These are phyloP conservation scores for Holacanthella duospinosa DNA, from an alignment of 2,888 invertebrate genomes.

Conservation along the genomic window DNA sequence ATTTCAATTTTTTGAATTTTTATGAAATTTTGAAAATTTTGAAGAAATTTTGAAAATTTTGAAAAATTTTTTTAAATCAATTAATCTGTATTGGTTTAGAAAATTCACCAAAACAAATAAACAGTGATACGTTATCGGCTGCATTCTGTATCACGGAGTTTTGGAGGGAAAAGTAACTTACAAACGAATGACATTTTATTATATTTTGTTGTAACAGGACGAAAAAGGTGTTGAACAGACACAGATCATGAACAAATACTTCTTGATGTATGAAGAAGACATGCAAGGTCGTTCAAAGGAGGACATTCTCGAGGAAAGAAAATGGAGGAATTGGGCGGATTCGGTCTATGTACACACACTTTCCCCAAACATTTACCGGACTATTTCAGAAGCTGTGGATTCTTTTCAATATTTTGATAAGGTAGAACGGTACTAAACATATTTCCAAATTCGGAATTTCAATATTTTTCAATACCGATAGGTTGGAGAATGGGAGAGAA, in stretches of 20 bases:
- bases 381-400: constrained; percentile 68
- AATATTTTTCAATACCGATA: constrained; percentile 36
- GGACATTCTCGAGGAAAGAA: constrained; percentile 58
- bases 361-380: constrained; percentile 94
- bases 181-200: not conserved
- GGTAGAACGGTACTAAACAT: constrained; percentile 39
- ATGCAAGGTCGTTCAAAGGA: constrained; percentile 35
- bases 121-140: too few species aligned
- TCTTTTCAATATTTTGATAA: constrained; percentile 91
- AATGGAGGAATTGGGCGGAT: constrained; percentile 95
- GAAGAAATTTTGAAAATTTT: too few species aligned
- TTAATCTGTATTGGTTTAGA: too few species aligned
- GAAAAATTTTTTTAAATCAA: too few species aligned
- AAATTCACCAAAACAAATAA: too few species aligned
- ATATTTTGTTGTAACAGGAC: constrained; percentile 41
- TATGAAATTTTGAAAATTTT: too few species aligned
- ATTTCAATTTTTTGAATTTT: too few species aligned
- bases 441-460: not conserved
- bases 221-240: constrained; percentile 55
- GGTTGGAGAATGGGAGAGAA: constrained; percentile 81
- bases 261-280: constrained; percentile 62
- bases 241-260: constrained; percentile 80
- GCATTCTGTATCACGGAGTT: too few species aligned
- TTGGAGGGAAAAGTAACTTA: too few species aligned
- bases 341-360: constrained; percentile 77